Conservation (phyloP, 2,888 invertebrate species). For the Sussaba pulchella region DNA sequence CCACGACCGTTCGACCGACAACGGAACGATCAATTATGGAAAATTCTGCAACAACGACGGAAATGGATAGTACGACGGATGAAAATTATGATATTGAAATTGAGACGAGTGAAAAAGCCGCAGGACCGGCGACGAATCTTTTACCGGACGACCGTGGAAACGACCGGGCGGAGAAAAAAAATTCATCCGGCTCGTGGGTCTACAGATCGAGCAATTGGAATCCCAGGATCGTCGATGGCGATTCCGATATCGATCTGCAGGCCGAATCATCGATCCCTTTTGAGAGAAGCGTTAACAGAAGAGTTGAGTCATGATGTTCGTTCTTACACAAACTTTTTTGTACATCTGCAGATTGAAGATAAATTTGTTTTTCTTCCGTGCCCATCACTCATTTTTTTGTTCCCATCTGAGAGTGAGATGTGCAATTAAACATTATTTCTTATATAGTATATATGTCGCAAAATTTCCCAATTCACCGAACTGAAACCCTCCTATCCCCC, state of each 20-base stretch:
- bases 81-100: slow-evolving; percentile 11
- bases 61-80: neutral
- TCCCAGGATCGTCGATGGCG: slow-evolving; percentile 6
- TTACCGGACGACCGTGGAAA: neutral
- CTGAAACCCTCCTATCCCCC: too few relatives aligned
- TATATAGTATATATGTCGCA: too few relatives aligned
- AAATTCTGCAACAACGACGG: neutral
- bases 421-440: too few relatives aligned
- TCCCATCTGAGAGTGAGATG: too few relatives aligned
- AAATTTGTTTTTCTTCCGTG: neutral
- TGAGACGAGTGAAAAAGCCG: neutral
- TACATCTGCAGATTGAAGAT: neutral
- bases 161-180: neutral
- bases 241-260: slow-evolving; percentile 36
- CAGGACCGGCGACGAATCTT: neutral
- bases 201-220: slow-evolving; percentile 36
- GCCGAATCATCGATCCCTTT: slow-evolving; percentile 25
- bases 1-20: neutral
- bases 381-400: neutral
- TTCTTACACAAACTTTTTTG: neutral
- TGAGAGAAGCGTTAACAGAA: neutral
- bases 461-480: too few relatives aligned
- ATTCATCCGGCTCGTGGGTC: neutral
- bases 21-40: neutral
- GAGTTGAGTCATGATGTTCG: slow-evolving; percentile 36